Evolutionary conservation across 2,888 invertebrate genomes (phyloP).

Genomic region (Pristionchus arcanus): DNA sequence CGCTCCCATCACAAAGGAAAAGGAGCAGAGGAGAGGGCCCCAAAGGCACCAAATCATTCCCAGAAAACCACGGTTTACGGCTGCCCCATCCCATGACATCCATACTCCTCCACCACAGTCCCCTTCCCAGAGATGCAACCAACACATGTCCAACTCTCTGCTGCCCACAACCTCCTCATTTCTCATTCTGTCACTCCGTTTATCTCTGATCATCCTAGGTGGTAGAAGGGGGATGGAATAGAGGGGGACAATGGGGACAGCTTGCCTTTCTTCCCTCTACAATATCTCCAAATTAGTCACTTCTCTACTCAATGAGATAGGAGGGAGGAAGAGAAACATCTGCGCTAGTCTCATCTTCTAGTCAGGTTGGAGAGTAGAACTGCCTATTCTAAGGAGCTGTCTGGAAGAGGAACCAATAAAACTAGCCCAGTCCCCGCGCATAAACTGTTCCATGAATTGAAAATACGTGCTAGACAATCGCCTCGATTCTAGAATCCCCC

Average conservation of each 20-base stretch:
- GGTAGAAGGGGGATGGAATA: not conserved
- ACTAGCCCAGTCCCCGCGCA: not conserved
- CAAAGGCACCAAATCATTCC: slow-evolving; percentile 43
- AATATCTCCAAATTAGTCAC: slow-evolving; percentile 45
- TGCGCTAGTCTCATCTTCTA: slow-evolving; percentile 11
- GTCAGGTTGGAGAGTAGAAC: not conserved
- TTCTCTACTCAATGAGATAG: slow-evolving; percentile 22
- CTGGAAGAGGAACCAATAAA: slow-evolving; percentile 20
- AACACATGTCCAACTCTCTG: not conserved
- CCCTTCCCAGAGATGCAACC: not conserved
- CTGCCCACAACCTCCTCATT: not conserved
- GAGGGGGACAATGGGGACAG: slow-evolving; percentile 30
- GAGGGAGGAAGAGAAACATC: slow-evolving; percentile 5
- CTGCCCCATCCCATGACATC: not conserved
- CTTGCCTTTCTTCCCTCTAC: slow-evolving; percentile 16
- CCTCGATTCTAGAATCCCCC: not conserved
- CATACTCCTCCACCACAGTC: not conserved
- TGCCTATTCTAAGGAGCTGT: not conserved
- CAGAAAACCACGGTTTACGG: slow-evolving; percentile 33
- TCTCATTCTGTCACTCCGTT: slow-evolving; percentile 12
- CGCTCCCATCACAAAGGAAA: not conserved
- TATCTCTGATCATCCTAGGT: slow-evolving; percentile 15
- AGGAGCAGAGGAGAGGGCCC: not conserved
- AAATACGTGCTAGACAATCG: not conserved
- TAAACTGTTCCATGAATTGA: slow-evolving; percentile 14